Evolutionary conservation across 2,797 vertebrate species (phyloP).

Genomic region (Aphelocoma californica): DNA sequence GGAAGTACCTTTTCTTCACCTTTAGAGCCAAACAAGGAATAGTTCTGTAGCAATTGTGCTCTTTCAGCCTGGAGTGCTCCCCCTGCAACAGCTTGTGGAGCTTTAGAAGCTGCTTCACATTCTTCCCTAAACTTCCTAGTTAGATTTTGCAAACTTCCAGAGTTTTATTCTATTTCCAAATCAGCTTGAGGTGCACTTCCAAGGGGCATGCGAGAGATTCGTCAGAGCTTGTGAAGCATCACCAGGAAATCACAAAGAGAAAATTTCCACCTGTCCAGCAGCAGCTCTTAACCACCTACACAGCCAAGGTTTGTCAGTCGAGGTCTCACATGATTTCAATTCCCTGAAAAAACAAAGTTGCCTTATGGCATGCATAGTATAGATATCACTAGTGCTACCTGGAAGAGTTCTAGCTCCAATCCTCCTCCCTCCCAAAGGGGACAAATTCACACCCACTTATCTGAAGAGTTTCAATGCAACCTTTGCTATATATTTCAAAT

Average conservation of each 20-base stretch:
- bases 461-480: background rate
- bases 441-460: background rate
- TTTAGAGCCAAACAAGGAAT: background rate
- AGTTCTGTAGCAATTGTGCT: background rate
- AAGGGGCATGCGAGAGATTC: background rate
- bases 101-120: background rate
- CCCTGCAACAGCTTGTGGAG: background rate
- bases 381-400: conserved; percentile 21
- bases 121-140: background rate
- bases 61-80: background rate
- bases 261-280: background rate
- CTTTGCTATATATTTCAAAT: background rate
- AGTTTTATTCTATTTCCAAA: background rate
- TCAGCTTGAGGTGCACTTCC: background rate
- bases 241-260: background rate
- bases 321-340: background rate
- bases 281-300: conserved; percentile 1
- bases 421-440: background rate
- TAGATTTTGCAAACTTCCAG: background rate
- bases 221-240: background rate
- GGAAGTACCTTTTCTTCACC: background rate
- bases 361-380: conserved; percentile 41
- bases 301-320: background rate
- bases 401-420: background rate
- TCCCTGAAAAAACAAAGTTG: conserved; percentile 34